Evolutionary conservation across 2,113 vertebrate species (phyloP), one percentile per base, ranked within the genome.

Genomic region (Anhinga rufa): DNA sequence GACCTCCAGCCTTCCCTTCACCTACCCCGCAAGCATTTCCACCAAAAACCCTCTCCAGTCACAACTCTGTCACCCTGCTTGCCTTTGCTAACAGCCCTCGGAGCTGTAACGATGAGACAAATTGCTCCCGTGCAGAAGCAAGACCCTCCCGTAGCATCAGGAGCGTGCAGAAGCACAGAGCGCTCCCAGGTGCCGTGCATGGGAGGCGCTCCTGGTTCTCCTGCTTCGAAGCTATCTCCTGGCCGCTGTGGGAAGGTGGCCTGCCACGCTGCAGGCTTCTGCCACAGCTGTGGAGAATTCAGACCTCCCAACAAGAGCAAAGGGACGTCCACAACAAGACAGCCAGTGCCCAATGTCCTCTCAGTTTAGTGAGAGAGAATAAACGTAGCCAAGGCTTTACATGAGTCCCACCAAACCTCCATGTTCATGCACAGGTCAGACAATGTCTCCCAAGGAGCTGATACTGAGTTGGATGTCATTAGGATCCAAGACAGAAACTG

Each of bases 351-450:
- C 26, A 4, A 11, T 2, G 6, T 34, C n/a, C 24, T 52, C 25
- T 48, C 9, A 0, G 11, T 79, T 72, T 28, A 51, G 29, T 6
- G 9, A 58, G 42, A 65, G 7, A 16, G 2, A 44, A 62, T 4
- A 25, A 84, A 34, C 0, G 2, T 1, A 2, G 32, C n/a, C 2
- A 3, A 46, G 29, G 15, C 31, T 69, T 26, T 29, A 14, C 19
- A 8, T 0, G 13, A 36, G 12, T 81, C 40, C 71, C 70, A 36
- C 24, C 61, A 80, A 16, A 34, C 6, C 54, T 74, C 76, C 57
- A 13, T 3, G 6, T 13, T 40, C 34, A 14, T 14, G n/a, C 48
- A 3, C 0, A 1, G 20, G 25, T 8, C 68, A 69, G 54, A 49
- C 7, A 10, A 8, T 28, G 24, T 4, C 52, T 77, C 58, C 54